Conservation (phyloP, 2,888 invertebrate species). For the Lepidocyrtinus sp. region DNA sequence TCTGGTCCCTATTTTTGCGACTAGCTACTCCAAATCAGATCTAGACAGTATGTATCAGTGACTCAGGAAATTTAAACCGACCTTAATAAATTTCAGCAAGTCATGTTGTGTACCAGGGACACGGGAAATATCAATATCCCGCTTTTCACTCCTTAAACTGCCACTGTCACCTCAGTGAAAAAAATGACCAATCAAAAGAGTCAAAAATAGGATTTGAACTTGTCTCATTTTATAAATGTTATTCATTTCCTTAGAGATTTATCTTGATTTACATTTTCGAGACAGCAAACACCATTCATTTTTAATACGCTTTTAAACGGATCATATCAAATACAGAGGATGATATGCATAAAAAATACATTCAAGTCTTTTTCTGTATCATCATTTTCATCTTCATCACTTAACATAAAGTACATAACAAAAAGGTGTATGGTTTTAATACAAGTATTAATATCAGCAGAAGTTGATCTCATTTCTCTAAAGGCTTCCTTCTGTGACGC, state of each 20-base stretch:
- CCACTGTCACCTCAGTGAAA: neutral
- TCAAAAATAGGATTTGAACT: neutral
- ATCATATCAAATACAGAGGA: neutral
- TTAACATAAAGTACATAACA: neutral
- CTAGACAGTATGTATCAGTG: no score
- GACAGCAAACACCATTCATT: neutral
- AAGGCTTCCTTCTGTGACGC: constrained; percentile 45
- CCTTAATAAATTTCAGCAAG: no score
- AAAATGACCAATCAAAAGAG: neutral
- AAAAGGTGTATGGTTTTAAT: neutral
- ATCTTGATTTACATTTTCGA: neutral
- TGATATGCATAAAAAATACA: neutral
- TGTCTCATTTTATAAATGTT: neutral
- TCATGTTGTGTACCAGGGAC: constrained; percentile 23
- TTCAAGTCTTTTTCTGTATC: neutral
- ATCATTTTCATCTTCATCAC: neutral
- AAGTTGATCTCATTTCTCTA: constrained; percentile 49
- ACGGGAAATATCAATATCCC: neutral
- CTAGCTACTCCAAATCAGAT: no score
- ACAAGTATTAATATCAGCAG: constrained; percentile 24
- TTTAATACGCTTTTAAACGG: neutral
- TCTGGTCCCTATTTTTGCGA: no score
- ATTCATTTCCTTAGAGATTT: neutral
- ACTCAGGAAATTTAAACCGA: no score
- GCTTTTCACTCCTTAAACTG: neutral